A percentile compares a stretch with the other conserved stretches of the same genome.
These are phyloP conservation scores for Psilopogon haemacephalus DNA, from an alignment of 2,113 vertebrate species.

Conservation along the genomic window DNA sequence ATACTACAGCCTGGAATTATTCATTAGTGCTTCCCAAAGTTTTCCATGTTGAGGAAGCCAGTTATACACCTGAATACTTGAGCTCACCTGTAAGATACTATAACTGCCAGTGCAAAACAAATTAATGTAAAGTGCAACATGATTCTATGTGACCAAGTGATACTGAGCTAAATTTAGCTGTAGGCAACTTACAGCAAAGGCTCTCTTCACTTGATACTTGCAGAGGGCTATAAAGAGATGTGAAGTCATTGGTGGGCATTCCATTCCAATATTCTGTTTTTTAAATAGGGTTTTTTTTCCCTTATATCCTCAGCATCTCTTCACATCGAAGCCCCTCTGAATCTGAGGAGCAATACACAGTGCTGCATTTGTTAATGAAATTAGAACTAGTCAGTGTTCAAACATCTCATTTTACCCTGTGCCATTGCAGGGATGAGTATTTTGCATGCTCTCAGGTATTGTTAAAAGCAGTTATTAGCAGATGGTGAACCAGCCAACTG, in stretches of 20 bases:
- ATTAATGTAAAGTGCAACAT: conserved; percentile 72
- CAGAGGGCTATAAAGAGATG: neutral
- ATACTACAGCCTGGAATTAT: conserved; percentile 73
- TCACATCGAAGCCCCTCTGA: neutral
- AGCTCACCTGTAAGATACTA: conserved; percentile 48
- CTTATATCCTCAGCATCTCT: neutral
- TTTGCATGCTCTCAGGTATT: neutral
- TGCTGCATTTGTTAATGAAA: neutral
- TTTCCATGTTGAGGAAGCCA: conserved; percentile 68
- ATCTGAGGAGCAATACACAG: neutral
- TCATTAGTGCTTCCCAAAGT: conserved; percentile 66
- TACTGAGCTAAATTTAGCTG: conserved; percentile 78
- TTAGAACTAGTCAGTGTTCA: neutral
- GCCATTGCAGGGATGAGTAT: neutral
- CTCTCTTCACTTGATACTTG: conserved; percentile 63
- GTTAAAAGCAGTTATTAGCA: neutral
- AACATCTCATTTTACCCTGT: neutral
- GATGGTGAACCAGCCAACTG: neutral
- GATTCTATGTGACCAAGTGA: conserved; percentile 67
- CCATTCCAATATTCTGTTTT: neutral
- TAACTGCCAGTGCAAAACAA: conserved; percentile 65
- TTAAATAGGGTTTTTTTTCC: neutral
- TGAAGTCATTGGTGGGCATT: neutral
- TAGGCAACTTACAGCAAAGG: conserved; percentile 43
- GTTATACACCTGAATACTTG: conserved; percentile 47